Evolutionary conservation across 2,797 vertebrate genomes (phyloP).

Genomic region (Epinephelus awoara): DNA sequence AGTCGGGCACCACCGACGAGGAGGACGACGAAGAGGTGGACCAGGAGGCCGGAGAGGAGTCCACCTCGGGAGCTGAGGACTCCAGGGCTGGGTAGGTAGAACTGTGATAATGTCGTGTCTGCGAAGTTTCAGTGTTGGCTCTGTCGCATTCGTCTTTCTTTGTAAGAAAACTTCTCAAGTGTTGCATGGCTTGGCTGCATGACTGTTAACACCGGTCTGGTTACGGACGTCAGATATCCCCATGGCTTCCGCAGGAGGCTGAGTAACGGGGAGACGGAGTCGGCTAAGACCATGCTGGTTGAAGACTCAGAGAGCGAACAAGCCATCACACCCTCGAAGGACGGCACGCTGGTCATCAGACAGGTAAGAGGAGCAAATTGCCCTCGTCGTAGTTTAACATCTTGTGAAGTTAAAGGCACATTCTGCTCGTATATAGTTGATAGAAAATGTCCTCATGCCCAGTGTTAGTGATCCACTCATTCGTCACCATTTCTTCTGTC

Average conservation of each 20-base stretch:
- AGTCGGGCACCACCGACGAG: slow-evolving; percentile 91
- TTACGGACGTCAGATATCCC: slow-evolving; percentile 65
- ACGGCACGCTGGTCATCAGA: slow-evolving; percentile 96
- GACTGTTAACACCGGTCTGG: slow-evolving; percentile 58
- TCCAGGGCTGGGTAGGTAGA: slow-evolving; percentile 89
- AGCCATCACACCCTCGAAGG: slow-evolving; percentile 93
- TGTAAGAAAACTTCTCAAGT: background rate
- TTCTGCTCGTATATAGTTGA: background rate
- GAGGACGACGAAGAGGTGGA: slow-evolving; percentile 91
- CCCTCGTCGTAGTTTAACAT: background rate
- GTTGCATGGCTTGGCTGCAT: slow-evolving; percentile 51
- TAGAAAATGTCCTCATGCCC: slow-evolving; percentile 9
- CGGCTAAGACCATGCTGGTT: slow-evolving; percentile 96
- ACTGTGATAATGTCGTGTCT: too few species aligned
- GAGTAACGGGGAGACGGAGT: slow-evolving; percentile 96
- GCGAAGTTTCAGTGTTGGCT: background rate
- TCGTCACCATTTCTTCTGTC: slow-evolving; percentile 14
- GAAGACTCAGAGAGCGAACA: slow-evolving; percentile 95
- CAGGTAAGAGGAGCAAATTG: slow-evolving; percentile 86
- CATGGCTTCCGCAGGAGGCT: slow-evolving; percentile 85
- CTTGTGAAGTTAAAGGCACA: background rate
- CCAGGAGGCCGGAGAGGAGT: slow-evolving; percentile 89
- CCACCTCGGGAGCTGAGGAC: slow-evolving; percentile 85
- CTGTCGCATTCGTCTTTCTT: background rate
- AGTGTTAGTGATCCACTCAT: slow-evolving; percentile 3